A percentile compares a stretch with the other conserved stretches of the same genome.
phyloP scores from a whole-genome alignment of 2,888 invertebrate genomes.

The Aspidiotus destructor region DNA sequence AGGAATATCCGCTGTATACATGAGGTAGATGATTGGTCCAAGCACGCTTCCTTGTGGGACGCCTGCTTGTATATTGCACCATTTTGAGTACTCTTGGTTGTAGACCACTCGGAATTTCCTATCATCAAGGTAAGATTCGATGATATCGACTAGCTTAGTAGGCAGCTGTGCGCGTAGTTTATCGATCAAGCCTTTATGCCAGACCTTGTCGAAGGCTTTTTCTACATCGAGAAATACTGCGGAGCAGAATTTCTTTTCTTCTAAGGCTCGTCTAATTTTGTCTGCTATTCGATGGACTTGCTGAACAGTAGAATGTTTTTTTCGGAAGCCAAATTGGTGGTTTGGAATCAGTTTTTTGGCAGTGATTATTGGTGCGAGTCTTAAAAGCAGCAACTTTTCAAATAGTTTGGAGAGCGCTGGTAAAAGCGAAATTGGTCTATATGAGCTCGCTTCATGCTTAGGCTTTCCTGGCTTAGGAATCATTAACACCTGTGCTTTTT shows the following conservation, averaged over 20 bases:
- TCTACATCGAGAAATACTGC: too few relatives aligned
- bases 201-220: too few relatives aligned
- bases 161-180: too few relatives aligned
- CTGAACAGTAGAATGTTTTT: neutral
- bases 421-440: neutral
- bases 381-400: neutral
- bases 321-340: neutral
- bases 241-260: too few relatives aligned
- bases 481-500: neutral
- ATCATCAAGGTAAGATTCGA: too few relatives aligned
- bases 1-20: too few relatives aligned
- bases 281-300: neutral
- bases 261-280: neutral
- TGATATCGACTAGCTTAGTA: too few relatives aligned
- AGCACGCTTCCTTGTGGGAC: too few relatives aligned
- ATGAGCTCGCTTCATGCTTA: neutral
- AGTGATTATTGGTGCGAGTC: neutral
- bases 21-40: too few relatives aligned
- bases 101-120: too few relatives aligned
- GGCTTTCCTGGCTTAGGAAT: slow-evolving; percentile 1
- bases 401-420: neutral
- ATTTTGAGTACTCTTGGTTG: too few relatives aligned
- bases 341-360: neutral
- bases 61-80: too few relatives aligned
- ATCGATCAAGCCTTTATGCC: neutral